Base-by-base conservation (phyloP, 1,140 invertebrate genomes). In the Anastrepha obliqua region DNA sequence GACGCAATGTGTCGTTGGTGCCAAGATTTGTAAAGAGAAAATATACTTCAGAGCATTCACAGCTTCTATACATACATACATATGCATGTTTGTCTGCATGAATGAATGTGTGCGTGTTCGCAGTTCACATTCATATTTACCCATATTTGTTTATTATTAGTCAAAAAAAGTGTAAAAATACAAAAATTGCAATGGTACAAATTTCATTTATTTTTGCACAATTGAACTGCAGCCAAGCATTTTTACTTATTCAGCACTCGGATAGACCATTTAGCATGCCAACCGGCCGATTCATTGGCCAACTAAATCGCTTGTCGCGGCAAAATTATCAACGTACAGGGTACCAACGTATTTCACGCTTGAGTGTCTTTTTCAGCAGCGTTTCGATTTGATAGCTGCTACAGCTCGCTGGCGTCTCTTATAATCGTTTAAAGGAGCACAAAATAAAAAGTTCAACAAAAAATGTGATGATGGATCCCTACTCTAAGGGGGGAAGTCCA, bases 181-280 rank as follows among this genome's bases (percentile, higher is more conserved):
- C 60, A 11, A n/a, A 58, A 20, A 65, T 47, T 70, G 15, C 70
- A 78, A 78, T 78, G 2, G 6, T 42, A 78, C 11, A 78, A 78
- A 13, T 15, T 51, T 78, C 47, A 44, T 44, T 51, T 78, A 78
- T 78, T 78, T 78, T 55, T 78, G 70, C 47, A 78, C 70, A 78
- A 78, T 78, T 78, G 70, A 20, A 78, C 8, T 17, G 70, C 70
- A 51, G 47, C 70, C 44, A 78, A 51, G 70, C 70, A 11, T 15
- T n/a, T n/a, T 55, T 78, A 17, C 2, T 9, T 51, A 78, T 47
- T 78, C 47, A 51, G 44, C 70, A 78, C 70, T 78, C 8, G 47
- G 15, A 20, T 78, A 55, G 47, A 2, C 44, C 4, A 78, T n/a
- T 51, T 78, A 51, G 17, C 20, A 9, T 55, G 70, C 47, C 70